Evolutionary conservation across 2,888 invertebrate genomes (phyloP), one percentile per base, ranked within the genome.

Genomic region (Lasius fuliginosus): DNA sequence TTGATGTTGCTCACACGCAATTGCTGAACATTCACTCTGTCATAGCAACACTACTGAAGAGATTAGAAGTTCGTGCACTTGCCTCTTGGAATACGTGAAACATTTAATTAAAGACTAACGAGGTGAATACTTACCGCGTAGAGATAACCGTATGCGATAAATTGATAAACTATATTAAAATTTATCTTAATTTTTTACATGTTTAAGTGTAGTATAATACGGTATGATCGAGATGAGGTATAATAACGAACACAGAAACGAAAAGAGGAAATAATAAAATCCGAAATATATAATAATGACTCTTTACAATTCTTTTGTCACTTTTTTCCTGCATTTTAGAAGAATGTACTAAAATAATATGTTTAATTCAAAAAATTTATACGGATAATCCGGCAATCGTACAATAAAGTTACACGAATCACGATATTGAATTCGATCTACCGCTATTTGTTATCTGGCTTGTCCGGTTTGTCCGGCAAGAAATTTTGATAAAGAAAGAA

Each of bases 1-100:
- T 86, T 84, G 74, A 84, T 82, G 86, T 86, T 77, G 69, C 82
- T 84, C 89, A 79, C 77, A 77, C 62, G 69, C 89, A 88, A 86
- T 65, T 74, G 84, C 77, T 67, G 77, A 86, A 84, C 82, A 86
- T 88, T 77, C 89, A 82, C 86, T 86, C 84, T 84, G 69, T 49
- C 60, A 40, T 46, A 40, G 18, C 65, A 58, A 46, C 69, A 15
- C 73, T 73, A 79, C 23, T 27, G 9, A 81, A 73, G 60, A 73
- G 73, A 81, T 81, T 46, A 81, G 60, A 73, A 81, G 60, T 79
- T 79, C 30, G 42, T 27, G 58, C 23, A 60, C 33, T 36, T 46
- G 46, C 73, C 27, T 73, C 60, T 68, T n/a, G 42, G 36, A 68
- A 79, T 33, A 79, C 46, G 27, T 33, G 73, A 69, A 33, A 71